Conservation (phyloP, 2,888 invertebrate genomes). For the Diachrysia chrysitis region DNA sequence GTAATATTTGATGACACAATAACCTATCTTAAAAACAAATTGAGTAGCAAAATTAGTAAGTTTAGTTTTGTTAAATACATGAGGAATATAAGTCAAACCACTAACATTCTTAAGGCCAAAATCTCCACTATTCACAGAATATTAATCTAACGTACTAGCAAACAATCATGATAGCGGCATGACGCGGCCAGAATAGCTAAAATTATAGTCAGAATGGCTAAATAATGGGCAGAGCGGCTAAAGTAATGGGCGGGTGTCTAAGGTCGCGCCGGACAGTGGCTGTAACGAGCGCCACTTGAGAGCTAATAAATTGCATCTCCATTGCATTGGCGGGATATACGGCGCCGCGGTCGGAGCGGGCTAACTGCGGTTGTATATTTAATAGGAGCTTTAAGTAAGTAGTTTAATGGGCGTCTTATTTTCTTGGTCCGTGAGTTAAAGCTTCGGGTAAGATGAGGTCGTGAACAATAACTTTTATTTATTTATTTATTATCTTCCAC, state of each 20-base stretch:
- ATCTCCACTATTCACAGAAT: background rate
- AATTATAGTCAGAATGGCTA: constrained; percentile 17
- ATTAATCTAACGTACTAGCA: constrained; percentile 33
- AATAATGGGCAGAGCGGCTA: constrained; percentile 24
- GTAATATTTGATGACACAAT: too few relatives aligned
- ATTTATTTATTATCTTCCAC: background rate
- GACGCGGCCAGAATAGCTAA: constrained; percentile 21
- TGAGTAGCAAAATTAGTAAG: too few relatives aligned
- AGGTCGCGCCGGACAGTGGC: constrained; percentile 30
- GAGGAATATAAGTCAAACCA: background rate
- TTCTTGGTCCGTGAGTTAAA: background rate
- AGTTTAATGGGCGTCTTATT: background rate
- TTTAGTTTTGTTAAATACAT: too few relatives aligned
- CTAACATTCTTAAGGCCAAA: background rate
- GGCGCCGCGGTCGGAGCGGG: background rate
- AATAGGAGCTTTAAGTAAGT: background rate
- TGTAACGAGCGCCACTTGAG: constrained; percentile 42
- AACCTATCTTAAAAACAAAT: too few relatives aligned
- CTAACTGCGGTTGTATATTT: background rate
- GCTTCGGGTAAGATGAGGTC: background rate
- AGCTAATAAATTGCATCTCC: constrained; percentile 56
- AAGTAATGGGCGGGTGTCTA: constrained; percentile 30
- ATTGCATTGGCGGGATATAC: constrained; percentile 46
- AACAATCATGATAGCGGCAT: constrained; percentile 40
- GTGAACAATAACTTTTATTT: background rate